Evolutionary conservation across 2,888 invertebrate species (phyloP), one percentile per base, ranked within the genome.

Genomic region (Standfussiana lucernea): DNA sequence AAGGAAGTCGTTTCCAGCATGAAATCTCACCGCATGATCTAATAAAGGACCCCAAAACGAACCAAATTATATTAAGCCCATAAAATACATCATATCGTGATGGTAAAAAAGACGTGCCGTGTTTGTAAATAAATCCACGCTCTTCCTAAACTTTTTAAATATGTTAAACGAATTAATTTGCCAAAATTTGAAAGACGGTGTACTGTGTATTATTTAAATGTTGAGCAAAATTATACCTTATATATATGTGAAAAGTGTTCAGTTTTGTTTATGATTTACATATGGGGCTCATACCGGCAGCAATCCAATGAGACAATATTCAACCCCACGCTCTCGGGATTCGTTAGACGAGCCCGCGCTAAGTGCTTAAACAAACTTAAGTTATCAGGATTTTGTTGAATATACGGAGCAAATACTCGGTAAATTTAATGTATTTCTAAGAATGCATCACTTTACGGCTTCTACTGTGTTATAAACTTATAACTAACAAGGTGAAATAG

Each of bases 1-100:
- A 81, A 83, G 80, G 77, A 87, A 84, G 80, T 87, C 50, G 69
- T 84, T 85, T 75, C 62, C 74, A 79, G 77, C 70, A 72, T 71
- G 42, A 67, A 79, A 84, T 87, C 78, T 84, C 69, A 45, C 47
- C 65, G 42, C 69, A 64, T 61, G 70, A 84, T 87, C 73, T 78
- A 79, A 76, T 80, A 80, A 79, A 77, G 69, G 50, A 53, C 8
- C 72, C 37, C 64, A 56, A 75, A 82, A 68, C 11, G 40, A 81
- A 75, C 73, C 35, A 84, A 79, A 82, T 61, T 7, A 75, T 82
- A 80, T 85, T 53, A 77, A 64, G n/a, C 56, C 47, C 68, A 65
- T 67, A 78, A 78, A 82, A 77, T 78, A 79, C 74, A 79, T 72
- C 73, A 83, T 76, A 81, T 67, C 83, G 50, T 47, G 69, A 80